phyloP scores from a whole-genome alignment of 2,888 invertebrate genomes.

The Teleiodes luculella region DNA sequence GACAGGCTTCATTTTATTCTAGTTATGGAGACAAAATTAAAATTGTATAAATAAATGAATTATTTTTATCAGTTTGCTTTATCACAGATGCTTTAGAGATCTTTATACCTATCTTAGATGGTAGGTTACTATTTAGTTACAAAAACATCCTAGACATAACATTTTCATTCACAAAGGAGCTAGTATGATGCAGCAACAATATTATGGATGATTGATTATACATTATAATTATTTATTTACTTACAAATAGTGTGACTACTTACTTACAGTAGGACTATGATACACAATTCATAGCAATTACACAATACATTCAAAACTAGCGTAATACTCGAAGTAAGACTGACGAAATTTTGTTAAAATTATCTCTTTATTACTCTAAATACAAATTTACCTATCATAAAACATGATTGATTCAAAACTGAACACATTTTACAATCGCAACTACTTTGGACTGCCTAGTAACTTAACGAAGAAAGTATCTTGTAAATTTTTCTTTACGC shows the following conservation, averaged over 20 bases:
- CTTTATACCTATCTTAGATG: slow-evolving; percentile 64
- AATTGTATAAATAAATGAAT: slow-evolving; percentile 66
- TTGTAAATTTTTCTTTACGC: too few relatives aligned
- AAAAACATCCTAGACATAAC: slow-evolving; percentile 35
- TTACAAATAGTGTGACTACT: background rate
- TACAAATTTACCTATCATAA: background rate
- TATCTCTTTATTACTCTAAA: background rate
- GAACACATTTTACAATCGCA: background rate
- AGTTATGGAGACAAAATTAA: slow-evolving; percentile 47
- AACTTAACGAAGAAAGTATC: too few relatives aligned
- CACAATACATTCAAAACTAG: background rate
- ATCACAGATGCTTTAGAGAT: slow-evolving; percentile 78
- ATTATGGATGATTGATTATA: slow-evolving; percentile 15
- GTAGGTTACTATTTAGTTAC: slow-evolving; percentile 53
- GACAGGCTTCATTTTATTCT: slow-evolving; percentile 13
- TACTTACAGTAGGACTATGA: slow-evolving; percentile 9
- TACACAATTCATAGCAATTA: background rate
- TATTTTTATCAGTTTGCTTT: slow-evolving; percentile 69
- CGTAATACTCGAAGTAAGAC: slow-evolving; percentile 3
- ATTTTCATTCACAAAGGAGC: slow-evolving; percentile 37
- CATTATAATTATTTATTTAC: slow-evolving; percentile 5
- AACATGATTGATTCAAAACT: background rate
- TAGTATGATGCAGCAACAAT: slow-evolving; percentile 42
- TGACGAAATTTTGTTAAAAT: background rate
- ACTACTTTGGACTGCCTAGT: background rate